Evolutionary conservation across 1,140 invertebrate genomes (phyloP).

Genomic region (Atopsyche davidsoni): DNA sequence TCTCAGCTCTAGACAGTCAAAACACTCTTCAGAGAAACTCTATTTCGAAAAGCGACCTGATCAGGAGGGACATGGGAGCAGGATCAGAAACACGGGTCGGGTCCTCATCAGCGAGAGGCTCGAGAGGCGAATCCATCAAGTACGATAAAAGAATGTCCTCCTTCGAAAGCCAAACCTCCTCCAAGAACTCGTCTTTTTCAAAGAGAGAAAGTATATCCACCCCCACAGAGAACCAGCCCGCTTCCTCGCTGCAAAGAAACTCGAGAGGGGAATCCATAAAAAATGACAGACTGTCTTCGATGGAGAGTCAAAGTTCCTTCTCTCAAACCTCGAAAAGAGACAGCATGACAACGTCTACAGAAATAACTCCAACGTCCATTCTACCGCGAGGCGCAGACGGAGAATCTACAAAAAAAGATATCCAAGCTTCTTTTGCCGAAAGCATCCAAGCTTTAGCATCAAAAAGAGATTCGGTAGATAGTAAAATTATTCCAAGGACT

Average conservation of each 20-base stretch:
- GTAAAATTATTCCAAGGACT: slow-evolving; percentile 2
- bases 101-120: slow-evolving; percentile 29
- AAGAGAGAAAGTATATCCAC: slow-evolving; percentile 2
- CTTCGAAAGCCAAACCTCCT: slow-evolving; percentile 10
- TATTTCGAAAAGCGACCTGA: neutral
- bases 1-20: neutral
- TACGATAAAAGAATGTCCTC: slow-evolving; percentile 14
- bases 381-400: neutral
- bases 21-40: neutral
- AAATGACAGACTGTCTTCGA: slow-evolving; percentile 16
- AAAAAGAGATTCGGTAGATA: slow-evolving; percentile 1
- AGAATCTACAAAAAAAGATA: slow-evolving; percentile 10
- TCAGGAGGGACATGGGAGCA: slow-evolving; percentile 31
- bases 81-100: slow-evolving; percentile 37
- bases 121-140: slow-evolving; percentile 4
- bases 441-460: slow-evolving; percentile 8
- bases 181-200: neutral
- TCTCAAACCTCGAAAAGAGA: slow-evolving; percentile 8
- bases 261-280: slow-evolving; percentile 2
- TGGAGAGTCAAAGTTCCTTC: slow-evolving; percentile 22
- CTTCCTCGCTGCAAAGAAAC: neutral
- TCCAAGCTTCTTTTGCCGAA: slow-evolving; percentile 5
- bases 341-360: slow-evolving; percentile 7
- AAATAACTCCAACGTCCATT: neutral
- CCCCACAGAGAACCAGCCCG: neutral